phyloP scores from a whole-genome alignment of 92 coral and sea anemone genomes.

The Zoanthus solanderi region DNA sequence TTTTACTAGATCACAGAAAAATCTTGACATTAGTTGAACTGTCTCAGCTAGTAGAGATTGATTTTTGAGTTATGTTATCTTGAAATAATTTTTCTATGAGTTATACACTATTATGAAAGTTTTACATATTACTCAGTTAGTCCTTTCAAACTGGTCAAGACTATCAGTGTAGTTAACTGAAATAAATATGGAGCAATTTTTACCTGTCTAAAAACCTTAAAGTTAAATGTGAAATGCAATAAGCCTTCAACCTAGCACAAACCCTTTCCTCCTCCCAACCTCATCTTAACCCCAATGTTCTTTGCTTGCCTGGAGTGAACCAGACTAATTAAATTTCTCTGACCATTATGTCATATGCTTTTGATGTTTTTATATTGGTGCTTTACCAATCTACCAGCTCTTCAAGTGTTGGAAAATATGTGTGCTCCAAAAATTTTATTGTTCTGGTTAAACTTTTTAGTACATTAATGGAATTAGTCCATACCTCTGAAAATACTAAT shows the following conservation, averaged over 20 bases:
- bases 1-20: constrained; percentile 31
- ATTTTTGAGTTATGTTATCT: constrained; percentile 35
- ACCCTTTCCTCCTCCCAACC: constrained; percentile 30
- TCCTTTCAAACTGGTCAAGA: constrained; percentile 38
- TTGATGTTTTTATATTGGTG: constrained; percentile 34
- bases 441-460: constrained; percentile 29
- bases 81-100: constrained; percentile 25
- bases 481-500: constrained; percentile 28
- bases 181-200: constrained; percentile 29
- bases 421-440: constrained; percentile 21
- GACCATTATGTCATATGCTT: constrained; percentile 30
- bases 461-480: constrained; percentile 23
- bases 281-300: constrained; percentile 3
- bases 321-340: constrained; percentile 23
- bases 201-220: constrained; percentile 30
- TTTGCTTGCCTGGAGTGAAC: constrained; percentile 20
- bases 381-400: constrained; percentile 5
- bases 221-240: constrained; percentile 23
- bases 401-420: constrained; percentile 24
- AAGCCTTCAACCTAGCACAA: constrained; percentile 28
- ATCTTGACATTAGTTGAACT: constrained; percentile 24
- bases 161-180: constrained; percentile 13
- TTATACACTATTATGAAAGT: constrained; percentile 28
- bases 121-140: constrained; percentile 28
- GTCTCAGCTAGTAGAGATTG: constrained; percentile 32